These are phyloP conservation scores for Omphaloscelis lunosa DNA, from an alignment of 2,888 invertebrate species.

Conservation along the genomic window DNA sequence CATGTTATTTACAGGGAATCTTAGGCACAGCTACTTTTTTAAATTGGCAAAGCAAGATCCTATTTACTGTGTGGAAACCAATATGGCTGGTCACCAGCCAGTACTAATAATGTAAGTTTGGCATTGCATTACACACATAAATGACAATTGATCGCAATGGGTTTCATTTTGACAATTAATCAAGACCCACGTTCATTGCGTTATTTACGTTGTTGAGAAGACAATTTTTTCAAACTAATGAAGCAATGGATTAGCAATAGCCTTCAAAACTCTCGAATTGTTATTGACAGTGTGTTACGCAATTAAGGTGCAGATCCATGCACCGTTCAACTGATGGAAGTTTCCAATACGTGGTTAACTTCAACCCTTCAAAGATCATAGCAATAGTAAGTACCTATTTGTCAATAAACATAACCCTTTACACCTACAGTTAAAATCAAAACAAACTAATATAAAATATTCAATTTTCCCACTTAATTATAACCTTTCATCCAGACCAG, in stretches of 20 bases:
- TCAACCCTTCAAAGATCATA: neutral
- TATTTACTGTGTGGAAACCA: neutral
- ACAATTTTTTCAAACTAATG: neutral
- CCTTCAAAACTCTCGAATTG: neutral
- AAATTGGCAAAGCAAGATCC: accelerated
- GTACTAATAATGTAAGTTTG: neutral
- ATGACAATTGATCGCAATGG: neutral
- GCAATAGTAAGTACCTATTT: neutral
- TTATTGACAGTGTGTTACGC: neutral
- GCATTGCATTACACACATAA: neutral
- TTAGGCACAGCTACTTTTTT: constrained; percentile 1
- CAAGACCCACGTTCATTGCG: neutral
- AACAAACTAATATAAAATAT: constrained; percentile 2
- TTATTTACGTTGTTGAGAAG: neutral
- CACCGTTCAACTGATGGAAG: neutral
- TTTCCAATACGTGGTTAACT: neutral
- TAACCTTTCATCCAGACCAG: constrained; percentile 21
- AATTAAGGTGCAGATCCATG: neutral
- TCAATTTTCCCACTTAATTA: constrained; percentile 10
- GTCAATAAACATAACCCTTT: neutral
- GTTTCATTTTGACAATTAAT: neutral
- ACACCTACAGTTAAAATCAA: neutral
- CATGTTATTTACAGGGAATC: constrained; percentile 52
- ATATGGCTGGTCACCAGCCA: too few relatives aligned
- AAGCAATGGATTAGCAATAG: neutral